Evolutionary conservation across 2,888 invertebrate species (phyloP).

Genomic region (Trissolcus japonicus): DNA sequence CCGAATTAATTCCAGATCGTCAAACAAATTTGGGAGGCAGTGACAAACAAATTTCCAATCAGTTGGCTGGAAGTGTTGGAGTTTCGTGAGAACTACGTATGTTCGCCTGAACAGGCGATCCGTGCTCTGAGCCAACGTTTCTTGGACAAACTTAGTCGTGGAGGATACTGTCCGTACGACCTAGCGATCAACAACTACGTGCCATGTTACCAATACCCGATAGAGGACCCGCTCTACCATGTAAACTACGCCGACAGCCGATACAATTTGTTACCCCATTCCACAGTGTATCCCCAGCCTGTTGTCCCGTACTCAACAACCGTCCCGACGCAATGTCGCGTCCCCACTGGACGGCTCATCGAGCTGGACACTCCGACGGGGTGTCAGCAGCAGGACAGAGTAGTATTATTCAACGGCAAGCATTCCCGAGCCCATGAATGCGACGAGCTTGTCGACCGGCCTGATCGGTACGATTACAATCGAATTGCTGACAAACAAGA

Average conservation of each 20-base stretch:
- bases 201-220: conserved; percentile 59
- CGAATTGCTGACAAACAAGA: conserved; percentile 61
- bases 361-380: conserved; percentile 78
- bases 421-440: conserved; percentile 59
- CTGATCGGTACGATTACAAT: conserved; percentile 62
- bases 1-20: conserved; percentile 80
- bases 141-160: conserved; percentile 75
- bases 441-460: conserved; percentile 64
- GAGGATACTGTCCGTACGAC: conserved; percentile 65
- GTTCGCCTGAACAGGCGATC: conserved; percentile 78
- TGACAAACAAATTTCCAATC: conserved; percentile 78
- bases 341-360: conserved; percentile 83
- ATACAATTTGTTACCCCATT: conserved; percentile 60
- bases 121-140: conserved; percentile 77
- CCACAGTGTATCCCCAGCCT: conserved; percentile 10
- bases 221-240: conserved; percentile 57
- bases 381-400: conserved; percentile 61
- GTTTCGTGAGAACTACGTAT: conserved; percentile 79
- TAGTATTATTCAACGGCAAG: conserved; percentile 57
- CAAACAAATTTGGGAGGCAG: conserved; percentile 85
- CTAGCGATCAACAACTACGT: conserved; percentile 63
- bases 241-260: conserved; percentile 51
- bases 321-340: conserved; percentile 68
- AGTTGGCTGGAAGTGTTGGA: conserved; percentile 84
- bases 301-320: conserved; percentile 71